Percentiles rank a stretch among this genome's conserved stretches.
Evolutionary conservation across 1,140 invertebrate species (phyloP).

Genomic region (Philopotamus ludificatus): DNA sequence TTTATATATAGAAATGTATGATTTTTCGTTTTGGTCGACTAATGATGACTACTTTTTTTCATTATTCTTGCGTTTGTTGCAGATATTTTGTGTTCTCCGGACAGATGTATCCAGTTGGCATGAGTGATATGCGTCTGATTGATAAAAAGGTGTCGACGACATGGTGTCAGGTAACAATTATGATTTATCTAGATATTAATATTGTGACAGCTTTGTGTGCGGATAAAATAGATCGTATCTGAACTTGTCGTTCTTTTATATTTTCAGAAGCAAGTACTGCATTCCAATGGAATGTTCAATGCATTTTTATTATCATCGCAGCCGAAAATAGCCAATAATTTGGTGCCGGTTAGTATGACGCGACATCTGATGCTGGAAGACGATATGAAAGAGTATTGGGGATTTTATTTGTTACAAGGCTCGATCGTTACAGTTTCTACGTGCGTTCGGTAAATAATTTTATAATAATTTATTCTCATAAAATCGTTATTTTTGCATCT

Average conservation of each 20-base stretch:
- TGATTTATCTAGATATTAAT: constrained; percentile 13
- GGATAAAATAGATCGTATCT: too few species aligned
- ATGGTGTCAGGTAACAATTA: constrained; percentile 69
- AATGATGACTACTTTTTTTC: too few species aligned
- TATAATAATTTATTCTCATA: too few species aligned
- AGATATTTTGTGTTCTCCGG: constrained; percentile 68
- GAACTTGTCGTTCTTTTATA: too few species aligned
- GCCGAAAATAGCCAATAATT: constrained; percentile 57
- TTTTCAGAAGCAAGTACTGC: constrained; percentile 65
- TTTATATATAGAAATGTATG: too few species aligned
- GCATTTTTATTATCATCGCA: constrained; percentile 67
- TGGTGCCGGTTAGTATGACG: constrained; percentile 65
- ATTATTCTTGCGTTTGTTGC: too few species aligned
- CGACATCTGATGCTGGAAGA: constrained; percentile 68
- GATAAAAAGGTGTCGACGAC: constrained; percentile 71
- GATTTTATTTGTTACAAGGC: constrained; percentile 74
- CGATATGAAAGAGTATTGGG: constrained; percentile 82
- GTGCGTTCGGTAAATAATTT: constrained; percentile 64
- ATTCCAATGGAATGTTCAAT: constrained; percentile 73
- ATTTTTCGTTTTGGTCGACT: too few species aligned
- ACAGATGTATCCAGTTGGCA: constrained; percentile 69
- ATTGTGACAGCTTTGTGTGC: too few species aligned
- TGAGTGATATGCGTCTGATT: constrained; percentile 73
- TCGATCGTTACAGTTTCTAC: constrained; percentile 72
- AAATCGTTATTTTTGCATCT: too few species aligned